Evolutionary conservation across 2,888 invertebrate genomes (phyloP).

Genomic region (Oligia fasciuncula): DNA sequence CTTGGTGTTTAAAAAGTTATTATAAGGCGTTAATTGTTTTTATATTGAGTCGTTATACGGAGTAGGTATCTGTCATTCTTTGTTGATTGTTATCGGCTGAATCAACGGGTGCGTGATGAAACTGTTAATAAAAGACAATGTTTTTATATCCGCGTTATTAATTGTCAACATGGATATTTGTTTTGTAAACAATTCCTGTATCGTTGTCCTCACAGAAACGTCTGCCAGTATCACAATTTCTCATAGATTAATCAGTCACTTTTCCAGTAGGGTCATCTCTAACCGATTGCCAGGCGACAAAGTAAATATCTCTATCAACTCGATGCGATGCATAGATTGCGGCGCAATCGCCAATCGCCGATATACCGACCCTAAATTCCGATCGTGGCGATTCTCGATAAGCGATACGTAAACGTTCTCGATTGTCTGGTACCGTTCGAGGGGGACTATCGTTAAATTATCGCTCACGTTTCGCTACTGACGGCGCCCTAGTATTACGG

Average conservation of each 20-base stretch:
- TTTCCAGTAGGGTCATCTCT: conserved; percentile 42
- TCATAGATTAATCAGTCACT: conserved; percentile 29
- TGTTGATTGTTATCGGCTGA: conserved; percentile 36
- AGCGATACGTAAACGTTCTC: conserved; percentile 87
- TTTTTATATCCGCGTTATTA: conserved; percentile 8
- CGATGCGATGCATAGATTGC: conserved; percentile 75
- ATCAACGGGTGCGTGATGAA: conserved; percentile 16
- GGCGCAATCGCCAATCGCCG: conserved; percentile 64
- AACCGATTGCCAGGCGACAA: conserved; percentile 57
- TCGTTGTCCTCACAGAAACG: not conserved
- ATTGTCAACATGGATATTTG: conserved; percentile 5
- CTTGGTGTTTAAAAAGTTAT: conserved; percentile 21
- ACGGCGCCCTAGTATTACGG: conserved; percentile 79
- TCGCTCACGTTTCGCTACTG: conserved; percentile 89
- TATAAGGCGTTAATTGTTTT: conserved; percentile 51
- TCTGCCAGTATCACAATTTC: conserved; percentile 2
- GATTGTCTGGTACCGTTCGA: conserved; percentile 84
- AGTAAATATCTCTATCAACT: conserved; percentile 75
- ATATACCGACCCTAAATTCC: conserved; percentile 83
- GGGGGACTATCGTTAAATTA: conserved; percentile 85
- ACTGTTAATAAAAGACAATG: conserved; percentile 20
- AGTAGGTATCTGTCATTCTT: conserved; percentile 21
- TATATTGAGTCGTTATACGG: conserved; percentile 27
- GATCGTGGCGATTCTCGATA: conserved; percentile 85
- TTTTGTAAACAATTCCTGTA: conserved; percentile 3